Conservation (phyloP, 2,888 invertebrate genomes). For the Meteorus colon region DNA sequence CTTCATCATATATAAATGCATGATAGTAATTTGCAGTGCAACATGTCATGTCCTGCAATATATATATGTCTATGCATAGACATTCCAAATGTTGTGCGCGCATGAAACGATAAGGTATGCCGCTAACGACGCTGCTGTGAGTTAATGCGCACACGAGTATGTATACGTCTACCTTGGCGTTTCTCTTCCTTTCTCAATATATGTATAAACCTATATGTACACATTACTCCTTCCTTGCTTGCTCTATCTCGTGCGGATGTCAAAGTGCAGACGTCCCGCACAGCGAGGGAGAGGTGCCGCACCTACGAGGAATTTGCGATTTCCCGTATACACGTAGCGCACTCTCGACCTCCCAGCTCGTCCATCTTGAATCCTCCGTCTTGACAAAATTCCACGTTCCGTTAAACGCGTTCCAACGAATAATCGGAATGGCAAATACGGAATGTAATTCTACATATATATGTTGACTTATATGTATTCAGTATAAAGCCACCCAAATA, state of each 20-base stretch:
- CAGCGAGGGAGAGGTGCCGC: slow-evolving; percentile 51
- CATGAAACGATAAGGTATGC: slow-evolving; percentile 69
- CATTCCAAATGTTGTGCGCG: slow-evolving; percentile 62
- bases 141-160: slow-evolving; percentile 55
- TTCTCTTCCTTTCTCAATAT: slow-evolving; percentile 29
- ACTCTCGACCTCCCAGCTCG: slow-evolving; percentile 49
- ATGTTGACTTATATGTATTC: slow-evolving; percentile 46
- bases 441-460: slow-evolving; percentile 39
- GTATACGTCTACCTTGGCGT: slow-evolving; percentile 38
- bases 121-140: slow-evolving; percentile 66
- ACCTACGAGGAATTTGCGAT: slow-evolving; percentile 69
- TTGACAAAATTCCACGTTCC: slow-evolving; percentile 48
- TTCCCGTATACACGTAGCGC: slow-evolving; percentile 54
- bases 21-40: background rate
- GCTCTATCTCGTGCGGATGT: slow-evolving; percentile 47
- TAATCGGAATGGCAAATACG: slow-evolving; percentile 47
- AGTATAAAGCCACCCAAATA: slow-evolving; percentile 24
- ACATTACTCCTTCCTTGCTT: slow-evolving; percentile 21
- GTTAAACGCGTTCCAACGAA: slow-evolving; percentile 44
- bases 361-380: slow-evolving; percentile 41
- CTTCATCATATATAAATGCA: background rate
- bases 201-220: background rate
- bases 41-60: background rate
- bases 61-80: slow-evolving; percentile 54
- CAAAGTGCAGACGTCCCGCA: slow-evolving; percentile 51